Base-by-base conservation (phyloP, 2,113 vertebrate genomes). In the Cyphomyrus plagiostoma region DNA sequence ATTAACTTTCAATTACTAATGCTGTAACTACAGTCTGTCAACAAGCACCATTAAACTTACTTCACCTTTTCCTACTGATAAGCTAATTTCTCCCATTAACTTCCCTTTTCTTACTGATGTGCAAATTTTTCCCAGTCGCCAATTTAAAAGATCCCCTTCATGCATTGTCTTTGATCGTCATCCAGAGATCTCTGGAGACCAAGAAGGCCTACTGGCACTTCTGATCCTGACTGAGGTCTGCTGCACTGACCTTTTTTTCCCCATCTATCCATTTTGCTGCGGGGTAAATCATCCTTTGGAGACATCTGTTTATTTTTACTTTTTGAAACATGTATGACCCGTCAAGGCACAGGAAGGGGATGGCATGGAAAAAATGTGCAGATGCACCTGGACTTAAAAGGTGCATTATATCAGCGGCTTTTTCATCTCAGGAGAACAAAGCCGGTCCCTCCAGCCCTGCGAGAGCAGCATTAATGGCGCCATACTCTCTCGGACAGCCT, bases 381-480 rank as follows among this genome's bases (percentile, higher is more conserved):
- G 42, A 39, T 52, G 15, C 35, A 56, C 83, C 50, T 86, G 83
- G 56, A 35, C 89, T 86, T 86, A 49, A 86, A 86, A 89, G 89
- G 70, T 82, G 19, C 35, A 52, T 46, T 82, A 88, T 46, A 53
- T 56, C 2, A 15, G 3, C 4, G 1, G 70, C 26, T 50, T 90
- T 90, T 80, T 90, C 86, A 90, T 80, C 89, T 90, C 53, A 3
- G 49, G 8, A 82, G 85, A 90, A 87, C 58, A 82, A 87, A 82
- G 85, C 85, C 35, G 39, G 0, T 6, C 23, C 70, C 10, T 21
- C 46, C 42, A 23, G 49, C 48, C 26, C 62, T 19, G 4, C 4
- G 13, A 53, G 66, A 8, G 6, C 48, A 23, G 52, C 89, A 82
- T 88, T 87, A 90, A 90, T 87, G 66, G 11, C 19, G 3, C 11